phyloP scores from a whole-genome alignment of 2,888 invertebrate genomes.

The Drosophila tanythrix region DNA sequence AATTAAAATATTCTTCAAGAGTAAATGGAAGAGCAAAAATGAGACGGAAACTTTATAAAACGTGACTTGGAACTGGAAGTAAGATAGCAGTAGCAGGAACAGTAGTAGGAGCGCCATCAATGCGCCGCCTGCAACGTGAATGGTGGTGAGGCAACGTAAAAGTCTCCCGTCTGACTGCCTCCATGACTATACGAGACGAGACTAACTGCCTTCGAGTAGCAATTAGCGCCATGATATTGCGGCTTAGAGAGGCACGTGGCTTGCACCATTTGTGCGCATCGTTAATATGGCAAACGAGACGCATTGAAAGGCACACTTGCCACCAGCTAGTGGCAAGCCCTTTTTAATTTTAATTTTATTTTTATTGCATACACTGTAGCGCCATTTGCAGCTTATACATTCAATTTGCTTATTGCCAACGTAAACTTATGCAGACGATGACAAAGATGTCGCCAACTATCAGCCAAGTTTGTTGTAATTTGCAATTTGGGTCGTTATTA shows the following conservation, averaged over 20 bases:
- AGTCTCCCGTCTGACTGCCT: constrained; percentile 42
- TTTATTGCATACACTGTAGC: constrained; percentile 58
- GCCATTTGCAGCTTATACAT: constrained; percentile 40
- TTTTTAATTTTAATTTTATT: constrained; percentile 38
- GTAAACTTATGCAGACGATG: constrained; percentile 72
- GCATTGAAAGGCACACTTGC: constrained; percentile 54
- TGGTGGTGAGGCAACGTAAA: constrained; percentile 4
- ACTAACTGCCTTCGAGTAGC: constrained; percentile 69
- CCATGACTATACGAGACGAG: constrained; percentile 32
- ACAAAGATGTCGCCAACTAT: constrained; percentile 60
- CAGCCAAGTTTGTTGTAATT: constrained; percentile 71
- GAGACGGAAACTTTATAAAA: constrained; percentile 65
- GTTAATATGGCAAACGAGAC: constrained; percentile 68
- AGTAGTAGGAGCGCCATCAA: background rate
- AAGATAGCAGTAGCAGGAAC: background rate
- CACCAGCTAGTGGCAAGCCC: constrained; percentile 17
- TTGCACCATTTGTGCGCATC: constrained; percentile 34
- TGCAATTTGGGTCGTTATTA: constrained; percentile 71
- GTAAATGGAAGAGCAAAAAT: constrained; percentile 51
- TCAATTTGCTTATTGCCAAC: constrained; percentile 76
- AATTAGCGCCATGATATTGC: constrained; percentile 79
- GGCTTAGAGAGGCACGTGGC: constrained; percentile 61
- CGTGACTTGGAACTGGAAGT: constrained; percentile 67
- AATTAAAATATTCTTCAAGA: constrained; percentile 30
- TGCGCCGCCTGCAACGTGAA: constrained; percentile 12